Percentiles rank a stretch among this genome's conserved stretches.
These are phyloP conservation scores for Lutjanus argentimaculatus DNA, from an alignment of 2,797 vertebrate species.

Conservation along the genomic window DNA sequence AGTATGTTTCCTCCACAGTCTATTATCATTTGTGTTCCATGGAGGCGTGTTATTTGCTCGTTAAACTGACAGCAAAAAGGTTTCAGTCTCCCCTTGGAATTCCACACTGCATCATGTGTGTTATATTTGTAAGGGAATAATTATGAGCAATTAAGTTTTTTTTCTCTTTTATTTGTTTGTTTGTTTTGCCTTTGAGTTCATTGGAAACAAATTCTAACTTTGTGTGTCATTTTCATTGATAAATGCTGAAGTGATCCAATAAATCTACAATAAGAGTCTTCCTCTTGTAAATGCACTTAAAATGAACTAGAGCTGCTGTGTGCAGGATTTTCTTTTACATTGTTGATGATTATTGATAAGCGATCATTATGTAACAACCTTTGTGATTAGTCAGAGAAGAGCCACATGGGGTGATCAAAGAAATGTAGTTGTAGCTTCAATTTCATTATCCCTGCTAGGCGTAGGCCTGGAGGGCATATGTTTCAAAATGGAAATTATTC, in stretches of 20 bases:
- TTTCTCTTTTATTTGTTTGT: not conserved
- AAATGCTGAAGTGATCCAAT: slow-evolving; percentile 1
- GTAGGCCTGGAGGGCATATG: too few relatives aligned
- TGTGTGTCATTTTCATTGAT: not conserved
- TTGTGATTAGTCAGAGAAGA: not conserved
- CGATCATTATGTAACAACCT: not conserved
- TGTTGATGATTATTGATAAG: not conserved
- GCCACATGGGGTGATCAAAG: not conserved
- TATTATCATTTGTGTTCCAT: slow-evolving; percentile 67
- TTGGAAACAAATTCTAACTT: not conserved
- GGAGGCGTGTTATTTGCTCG: slow-evolving; percentile 73
- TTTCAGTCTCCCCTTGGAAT: slow-evolving; percentile 70
- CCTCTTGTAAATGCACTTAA: not conserved
- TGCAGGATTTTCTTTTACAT: not conserved
- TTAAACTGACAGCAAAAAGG: slow-evolving; percentile 73
- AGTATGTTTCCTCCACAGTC: slow-evolving; percentile 59
- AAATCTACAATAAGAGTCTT: not conserved
- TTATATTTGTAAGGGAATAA: slow-evolving; percentile 46
- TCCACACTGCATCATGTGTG: slow-evolving; percentile 57
- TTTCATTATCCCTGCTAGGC: too few relatives aligned
- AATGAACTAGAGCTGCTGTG: not conserved
- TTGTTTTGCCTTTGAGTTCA: slow-evolving; percentile 12
- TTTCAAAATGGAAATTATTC: too few relatives aligned
- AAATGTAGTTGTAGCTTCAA: not conserved
- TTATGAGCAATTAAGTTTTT: slow-evolving; percentile 41